These are phyloP conservation scores for Drosophila limbata DNA, from an alignment of 2,888 invertebrate genomes.

Conservation along the genomic window DNA sequence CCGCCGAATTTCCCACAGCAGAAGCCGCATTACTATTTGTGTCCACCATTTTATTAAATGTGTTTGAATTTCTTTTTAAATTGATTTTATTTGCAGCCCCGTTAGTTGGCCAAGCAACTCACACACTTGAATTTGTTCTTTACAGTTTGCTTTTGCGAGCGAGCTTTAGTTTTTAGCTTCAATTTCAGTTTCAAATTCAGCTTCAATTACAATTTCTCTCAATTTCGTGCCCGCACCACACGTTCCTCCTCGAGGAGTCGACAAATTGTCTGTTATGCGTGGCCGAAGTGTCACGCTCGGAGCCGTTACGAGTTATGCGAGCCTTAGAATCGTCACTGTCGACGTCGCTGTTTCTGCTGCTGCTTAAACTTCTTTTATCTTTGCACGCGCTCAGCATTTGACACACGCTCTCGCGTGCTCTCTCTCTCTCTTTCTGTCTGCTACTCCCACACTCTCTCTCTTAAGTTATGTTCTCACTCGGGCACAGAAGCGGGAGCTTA, in stretches of 20 bases:
- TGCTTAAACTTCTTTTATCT: constrained; percentile 46
- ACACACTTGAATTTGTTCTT: constrained; percentile 9
- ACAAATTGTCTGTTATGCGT: constrained; percentile 51
- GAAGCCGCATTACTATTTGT: constrained; percentile 62
- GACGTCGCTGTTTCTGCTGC: constrained; percentile 33
- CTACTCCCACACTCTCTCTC: constrained; percentile 33
- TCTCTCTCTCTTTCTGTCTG: constrained; percentile 4
- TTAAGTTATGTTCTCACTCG: constrained; percentile 34
- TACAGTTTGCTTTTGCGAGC: not conserved
- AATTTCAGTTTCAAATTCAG: constrained; percentile 14
- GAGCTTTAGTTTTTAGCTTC: constrained; percentile 27
- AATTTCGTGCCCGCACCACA: constrained; percentile 33
- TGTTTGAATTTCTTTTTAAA: constrained; percentile 30
- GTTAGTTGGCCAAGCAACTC: constrained; percentile 22
- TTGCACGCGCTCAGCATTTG: constrained; percentile 55
- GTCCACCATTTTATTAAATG: constrained; percentile 71
- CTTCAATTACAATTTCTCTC: constrained; percentile 45
- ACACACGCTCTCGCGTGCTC: constrained; percentile 6
- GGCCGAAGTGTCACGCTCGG: constrained; percentile 57
- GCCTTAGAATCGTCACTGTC: constrained; percentile 49
- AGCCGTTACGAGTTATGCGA: constrained; percentile 58
- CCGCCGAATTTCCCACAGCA: constrained; percentile 65
- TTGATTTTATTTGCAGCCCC: constrained; percentile 29
- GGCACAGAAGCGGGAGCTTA: constrained; percentile 17
- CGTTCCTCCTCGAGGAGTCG: constrained; percentile 23